Conservation (phyloP, 1,140 invertebrate genomes). For the Drosophila tani region DNA sequence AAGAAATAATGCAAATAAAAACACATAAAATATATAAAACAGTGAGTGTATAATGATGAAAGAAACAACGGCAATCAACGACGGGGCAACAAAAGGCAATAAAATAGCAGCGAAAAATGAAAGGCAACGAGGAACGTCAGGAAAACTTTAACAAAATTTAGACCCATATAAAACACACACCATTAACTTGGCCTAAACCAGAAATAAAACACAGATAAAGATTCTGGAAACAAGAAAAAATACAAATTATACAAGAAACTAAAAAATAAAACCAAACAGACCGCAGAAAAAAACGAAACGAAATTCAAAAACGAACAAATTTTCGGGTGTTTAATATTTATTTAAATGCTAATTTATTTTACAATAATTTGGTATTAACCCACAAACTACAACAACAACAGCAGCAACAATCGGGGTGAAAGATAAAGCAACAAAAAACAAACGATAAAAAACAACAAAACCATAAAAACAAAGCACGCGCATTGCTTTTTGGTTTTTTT, state of each 20-base stretch:
- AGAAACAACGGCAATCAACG: slow-evolving; percentile 22
- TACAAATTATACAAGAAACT: slow-evolving; percentile 2
- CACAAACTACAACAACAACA: slow-evolving; percentile 54
- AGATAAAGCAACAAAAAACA: slow-evolving; percentile 39
- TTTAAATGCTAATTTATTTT: slow-evolving; percentile 74
- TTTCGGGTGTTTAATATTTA: slow-evolving; percentile 59
- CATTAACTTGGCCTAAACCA: slow-evolving; percentile 15
- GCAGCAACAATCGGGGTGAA: slow-evolving; percentile 22
- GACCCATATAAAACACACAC: slow-evolving; percentile 32
- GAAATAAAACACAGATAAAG: slow-evolving; percentile 26
- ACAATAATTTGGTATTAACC: slow-evolving; percentile 79
- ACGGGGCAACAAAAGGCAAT: slow-evolving; percentile 24
- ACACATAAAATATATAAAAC: slow-evolving; percentile 8
- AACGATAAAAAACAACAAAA: slow-evolving; percentile 29
- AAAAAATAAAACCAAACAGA: slow-evolving; percentile 8
- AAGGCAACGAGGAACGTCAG: slow-evolving; percentile 52
- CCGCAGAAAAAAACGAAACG: slow-evolving; percentile 32
- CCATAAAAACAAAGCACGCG: slow-evolving; percentile 22
- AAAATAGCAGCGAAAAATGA: slow-evolving; percentile 58
- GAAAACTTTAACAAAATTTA: slow-evolving; percentile 66
- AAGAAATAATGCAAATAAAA: slow-evolving; percentile 20
- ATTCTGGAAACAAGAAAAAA: slow-evolving; percentile 30
- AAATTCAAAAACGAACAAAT: slow-evolving; percentile 15
- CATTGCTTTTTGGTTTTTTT: slow-evolving; percentile 19
- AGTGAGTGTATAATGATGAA: slow-evolving; percentile 41